phyloP scores from a whole-genome alignment of 2,888 invertebrate genomes.

The Selenia dentaria region DNA sequence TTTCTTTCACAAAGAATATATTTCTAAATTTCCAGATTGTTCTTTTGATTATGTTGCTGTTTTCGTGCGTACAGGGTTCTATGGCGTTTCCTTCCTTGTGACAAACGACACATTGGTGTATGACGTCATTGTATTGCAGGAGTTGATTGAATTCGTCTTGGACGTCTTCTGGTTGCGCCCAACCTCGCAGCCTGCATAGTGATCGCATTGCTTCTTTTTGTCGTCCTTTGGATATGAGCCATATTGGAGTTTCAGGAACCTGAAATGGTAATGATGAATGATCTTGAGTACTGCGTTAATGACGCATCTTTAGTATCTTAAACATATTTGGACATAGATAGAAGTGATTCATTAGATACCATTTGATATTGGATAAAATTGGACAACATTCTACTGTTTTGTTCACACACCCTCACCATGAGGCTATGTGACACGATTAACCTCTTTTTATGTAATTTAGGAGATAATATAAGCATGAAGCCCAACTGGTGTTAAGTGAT shows the following conservation, averaged over 20 bases:
- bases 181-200: constrained; percentile 83
- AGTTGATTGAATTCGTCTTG: constrained; percentile 78
- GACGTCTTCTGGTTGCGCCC: constrained; percentile 78
- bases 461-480: too few species aligned
- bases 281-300: too few species aligned
- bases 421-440: too few species aligned
- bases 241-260: constrained; percentile 86
- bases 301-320: too few species aligned
- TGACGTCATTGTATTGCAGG: constrained; percentile 65
- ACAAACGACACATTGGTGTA: constrained; percentile 64
- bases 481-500: too few species aligned
- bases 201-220: constrained; percentile 80
- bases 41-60: constrained; percentile 50
- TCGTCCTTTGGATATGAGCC: constrained; percentile 83
- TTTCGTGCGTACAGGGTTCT: constrained; percentile 56
- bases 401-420: too few species aligned
- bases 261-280: constrained; percentile 39
- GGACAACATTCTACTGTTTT: too few species aligned
- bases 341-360: too few species aligned
- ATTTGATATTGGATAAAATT: too few species aligned
- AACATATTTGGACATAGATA: too few species aligned
- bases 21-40: constrained; percentile 53
- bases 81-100: constrained; percentile 50
- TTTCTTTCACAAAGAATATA: constrained; percentile 78
- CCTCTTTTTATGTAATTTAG: too few species aligned